phyloP scores from a whole-genome alignment of 2,888 invertebrate genomes.

The Eristalis intricaria region DNA sequence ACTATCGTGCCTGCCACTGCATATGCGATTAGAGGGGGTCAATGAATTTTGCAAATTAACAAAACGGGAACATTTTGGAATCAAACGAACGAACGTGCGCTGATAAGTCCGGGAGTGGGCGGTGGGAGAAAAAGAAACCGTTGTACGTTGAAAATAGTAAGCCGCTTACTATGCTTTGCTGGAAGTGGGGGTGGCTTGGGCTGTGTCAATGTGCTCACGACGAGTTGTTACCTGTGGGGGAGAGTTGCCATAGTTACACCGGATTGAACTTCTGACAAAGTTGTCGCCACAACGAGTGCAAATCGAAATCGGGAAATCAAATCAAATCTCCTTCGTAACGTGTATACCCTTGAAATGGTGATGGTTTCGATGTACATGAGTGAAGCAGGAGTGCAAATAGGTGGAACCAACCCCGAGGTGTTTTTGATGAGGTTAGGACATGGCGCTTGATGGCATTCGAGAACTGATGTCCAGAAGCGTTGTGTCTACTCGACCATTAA shows the following conservation, averaged over 20 bases:
- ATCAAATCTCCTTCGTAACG: no score
- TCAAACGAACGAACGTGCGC: neutral
- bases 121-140: neutral
- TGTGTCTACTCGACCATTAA: no score
- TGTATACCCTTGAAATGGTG: no score
- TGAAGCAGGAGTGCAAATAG: no score
- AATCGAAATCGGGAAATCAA: neutral
- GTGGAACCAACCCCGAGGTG: no score
- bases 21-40: constrained; percentile 46
- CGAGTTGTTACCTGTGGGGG: neutral
- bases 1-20: neutral
- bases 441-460: no score
- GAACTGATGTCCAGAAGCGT: no score
- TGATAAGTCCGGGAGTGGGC: neutral
- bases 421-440: no score
- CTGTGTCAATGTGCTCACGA: neutral
- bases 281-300: neutral
- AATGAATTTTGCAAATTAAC: constrained; percentile 59
- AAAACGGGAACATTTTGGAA: constrained; percentile 21
- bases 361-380: no score
- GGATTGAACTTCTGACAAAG: no score
- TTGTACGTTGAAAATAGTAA: neutral
- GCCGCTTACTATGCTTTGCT: neutral
- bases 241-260: neutral
- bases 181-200: neutral